Evolutionary conservation across 2,113 vertebrate species (phyloP), one percentile per base, ranked within the genome.

Genomic region (Chascanopsetta lugubris): DNA sequence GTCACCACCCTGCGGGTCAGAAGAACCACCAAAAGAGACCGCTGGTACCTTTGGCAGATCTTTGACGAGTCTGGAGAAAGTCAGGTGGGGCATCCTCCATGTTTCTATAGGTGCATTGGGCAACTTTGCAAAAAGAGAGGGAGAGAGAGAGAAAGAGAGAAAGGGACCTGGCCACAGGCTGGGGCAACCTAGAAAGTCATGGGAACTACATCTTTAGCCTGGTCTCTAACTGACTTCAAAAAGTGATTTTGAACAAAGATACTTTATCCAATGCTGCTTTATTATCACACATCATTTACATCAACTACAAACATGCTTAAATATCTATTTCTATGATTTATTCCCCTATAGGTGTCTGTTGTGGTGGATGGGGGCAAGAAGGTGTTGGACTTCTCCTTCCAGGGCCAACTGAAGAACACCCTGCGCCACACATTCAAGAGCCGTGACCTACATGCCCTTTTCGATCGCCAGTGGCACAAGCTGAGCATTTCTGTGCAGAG

Each of bases 401-500:
- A 67, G 70, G 91, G 94, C 6, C 66, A 84, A 6, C 84, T 91
- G 49, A 94, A 94, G 85, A 94, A 92, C 65, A 84, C 85, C 43
- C 83, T 95, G 60, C 94, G 91, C 74, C 95, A 96, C 83, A 87
- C 91, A 17, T 99, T 99, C 78, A 97, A 93, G 89, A 95, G 93
- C 84, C 92, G 94, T 73, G 95, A 97, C 86, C 92, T 98, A 25
- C 94, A 95, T 63, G 75, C 85, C 72, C 92, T 99, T 61, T 99
- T 98, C 78, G 95, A 99, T 85, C 95, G 96, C 18, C 96, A 96
- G 71, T 99, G 96, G 96, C 97, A 98, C 92, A 97, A 96, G 86
- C 91, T 99, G 85, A 91, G 95, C 83, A 69, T 99, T 65, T 90
- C 92, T 8, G 86, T 98, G 10, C 93, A 95, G 73, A 89, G 88